These are phyloP conservation scores for Eustalomyia histrio DNA, from an alignment of 2,888 invertebrate genomes.

Conservation along the genomic window DNA sequence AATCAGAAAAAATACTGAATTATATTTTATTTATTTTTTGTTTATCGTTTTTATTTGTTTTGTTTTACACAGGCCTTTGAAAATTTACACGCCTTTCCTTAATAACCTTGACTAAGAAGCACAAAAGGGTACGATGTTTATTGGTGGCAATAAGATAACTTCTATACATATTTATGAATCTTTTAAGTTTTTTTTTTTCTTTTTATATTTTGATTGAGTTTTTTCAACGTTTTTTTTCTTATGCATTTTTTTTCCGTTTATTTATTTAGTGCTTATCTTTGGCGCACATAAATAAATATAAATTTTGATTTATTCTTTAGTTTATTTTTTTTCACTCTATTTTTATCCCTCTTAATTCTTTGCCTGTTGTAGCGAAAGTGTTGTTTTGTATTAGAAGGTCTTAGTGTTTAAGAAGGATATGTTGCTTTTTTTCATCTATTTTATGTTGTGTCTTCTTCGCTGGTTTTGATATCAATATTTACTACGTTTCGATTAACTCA, in stretches of 20 bases:
- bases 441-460: slow-evolving; percentile 25
- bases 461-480: slow-evolving; percentile 42
- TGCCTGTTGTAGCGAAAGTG: slow-evolving; percentile 3
- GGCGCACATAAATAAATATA: slow-evolving; percentile 60
- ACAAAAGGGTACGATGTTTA: background rate
- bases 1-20: background rate
- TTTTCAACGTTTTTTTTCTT: slow-evolving; percentile 10
- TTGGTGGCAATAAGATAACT: slow-evolving; percentile 6
- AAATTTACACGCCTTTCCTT: slow-evolving; percentile 53
- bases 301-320: slow-evolving; percentile 62
- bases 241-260: slow-evolving; percentile 35
- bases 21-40: slow-evolving; percentile 13
- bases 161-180: background rate
- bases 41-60: slow-evolving; percentile 51
- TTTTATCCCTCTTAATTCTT: background rate
- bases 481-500: slow-evolving; percentile 49
- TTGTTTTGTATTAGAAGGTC: slow-evolving; percentile 11
- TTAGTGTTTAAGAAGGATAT: slow-evolving; percentile 44
- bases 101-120: slow-evolving; percentile 32
- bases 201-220: slow-evolving; percentile 4
- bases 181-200: slow-evolving; percentile 2
- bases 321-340: slow-evolving; percentile 33
- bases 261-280: slow-evolving; percentile 60
- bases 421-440: slow-evolving; percentile 14
- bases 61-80: slow-evolving; percentile 31